Evolutionary conservation across 2,113 vertebrate genomes (phyloP), one percentile per base, ranked within the genome.

Genomic region (Castor canadensis): DNA sequence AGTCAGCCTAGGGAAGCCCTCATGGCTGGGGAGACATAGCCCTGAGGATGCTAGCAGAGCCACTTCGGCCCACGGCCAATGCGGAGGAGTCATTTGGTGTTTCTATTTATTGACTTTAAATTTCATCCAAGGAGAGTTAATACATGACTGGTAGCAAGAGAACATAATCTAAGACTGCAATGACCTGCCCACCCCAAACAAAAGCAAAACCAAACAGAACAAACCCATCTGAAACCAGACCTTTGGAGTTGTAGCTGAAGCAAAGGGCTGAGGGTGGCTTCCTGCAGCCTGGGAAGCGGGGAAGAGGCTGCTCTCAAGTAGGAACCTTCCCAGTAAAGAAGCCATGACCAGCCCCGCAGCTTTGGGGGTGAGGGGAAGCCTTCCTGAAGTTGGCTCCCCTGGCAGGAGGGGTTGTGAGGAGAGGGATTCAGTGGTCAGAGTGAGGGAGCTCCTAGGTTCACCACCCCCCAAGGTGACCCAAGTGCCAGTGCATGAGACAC

Each of bases 21-120:
- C 0, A 4, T 40, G 35, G 80, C 54, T 10, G 28, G 58, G 91
- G 49, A 90, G 91, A 47, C 47, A 62, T 49, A 77, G 40, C 43
- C 80, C 69, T 0, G 26, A 83, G 54, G 93, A 3, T n/a, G 30
- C 67, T 90, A 69, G 69, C 69, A 73, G 80, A 72, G 93, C n/a
- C 30, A 24, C 67, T 1, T 3, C 4, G 67, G 56, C 96, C 49
- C 56, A 76, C 11, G 35, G n/a, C 75, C 4, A 30, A 73, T 17
- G 80, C 67, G 89, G 40, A 90, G 28, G 19, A 60, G 62, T 86
- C 38, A 45, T 93, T 93, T 89, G 69, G 91, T 87, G 82, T 97
- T 97, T 96, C 94, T 96, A 91, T 98, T 98, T 98, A 98, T 97
- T 98, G 97, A 97, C 94, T 95, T 97, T 95, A 98, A 96, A 96